These are phyloP conservation scores for Harlomillsia oculata DNA, from an alignment of 1,140 invertebrate species.

Conservation along the genomic window DNA sequence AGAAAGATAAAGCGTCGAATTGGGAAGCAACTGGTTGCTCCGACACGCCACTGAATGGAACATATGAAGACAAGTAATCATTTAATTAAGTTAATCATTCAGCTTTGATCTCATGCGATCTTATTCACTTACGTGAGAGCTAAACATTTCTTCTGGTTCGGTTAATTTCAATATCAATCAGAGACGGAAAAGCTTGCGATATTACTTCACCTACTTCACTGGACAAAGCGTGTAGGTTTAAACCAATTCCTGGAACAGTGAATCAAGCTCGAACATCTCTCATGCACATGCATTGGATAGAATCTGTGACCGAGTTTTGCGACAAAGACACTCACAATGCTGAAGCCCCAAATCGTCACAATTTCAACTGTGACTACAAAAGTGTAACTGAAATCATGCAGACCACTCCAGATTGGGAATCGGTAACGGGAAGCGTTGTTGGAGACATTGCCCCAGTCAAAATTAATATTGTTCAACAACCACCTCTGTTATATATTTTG, in stretches of 20 bases:
- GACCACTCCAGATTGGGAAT: constrained; percentile 39
- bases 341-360: constrained; percentile 41
- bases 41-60: not conserved
- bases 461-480: not conserved
- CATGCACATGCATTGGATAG: constrained; percentile 24
- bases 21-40: constrained; percentile 9
- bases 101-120: no score
- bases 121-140: no score
- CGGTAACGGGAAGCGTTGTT: not conserved
- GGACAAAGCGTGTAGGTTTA: constrained; percentile 8
- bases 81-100: no score
- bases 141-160: not conserved
- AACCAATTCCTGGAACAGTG: constrained; percentile 1
- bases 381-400: constrained; percentile 42
- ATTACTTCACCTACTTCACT: not conserved
- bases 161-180: not conserved
- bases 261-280: constrained; percentile 9
- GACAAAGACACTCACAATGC: constrained; percentile 39
- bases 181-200: not conserved
- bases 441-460: not conserved
- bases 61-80: constrained; percentile 2
- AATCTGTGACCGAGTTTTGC: constrained; percentile 39
- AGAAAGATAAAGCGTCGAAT: constrained; percentile 26
- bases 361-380: constrained; percentile 39
- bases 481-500: constrained; percentile 2